Conservation (phyloP, 2,888 invertebrate species). For the Cynaeus angustus region DNA sequence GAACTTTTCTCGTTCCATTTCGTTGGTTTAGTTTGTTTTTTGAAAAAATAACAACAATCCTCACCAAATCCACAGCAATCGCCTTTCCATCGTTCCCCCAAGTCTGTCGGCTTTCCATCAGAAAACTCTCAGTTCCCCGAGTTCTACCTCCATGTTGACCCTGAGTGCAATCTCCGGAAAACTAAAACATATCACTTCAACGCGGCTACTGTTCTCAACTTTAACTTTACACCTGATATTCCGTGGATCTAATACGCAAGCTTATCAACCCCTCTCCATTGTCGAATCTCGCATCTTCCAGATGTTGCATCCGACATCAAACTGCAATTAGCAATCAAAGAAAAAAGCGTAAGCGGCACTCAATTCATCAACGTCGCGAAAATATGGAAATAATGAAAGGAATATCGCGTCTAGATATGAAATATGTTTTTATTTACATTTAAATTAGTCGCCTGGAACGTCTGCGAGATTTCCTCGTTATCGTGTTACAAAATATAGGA, state of each 20-base stretch:
- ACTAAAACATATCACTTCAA: slow-evolving; percentile 36
- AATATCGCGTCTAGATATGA: slow-evolving; percentile 4
- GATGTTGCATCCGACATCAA: slow-evolving; percentile 51
- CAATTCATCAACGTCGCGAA: slow-evolving; percentile 35
- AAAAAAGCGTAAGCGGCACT: slow-evolving; percentile 20
- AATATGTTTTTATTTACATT: background rate
- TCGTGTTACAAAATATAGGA: slow-evolving; percentile 51
- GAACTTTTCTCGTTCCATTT: too few species aligned
- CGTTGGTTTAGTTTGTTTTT: too few species aligned
- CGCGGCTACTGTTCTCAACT: slow-evolving; percentile 55
- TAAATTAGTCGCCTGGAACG: slow-evolving; percentile 1
- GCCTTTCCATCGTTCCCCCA: slow-evolving; percentile 42
- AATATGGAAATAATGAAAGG: slow-evolving; percentile 10
- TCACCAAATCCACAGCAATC: slow-evolving; percentile 55
- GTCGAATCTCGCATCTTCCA: slow-evolving; percentile 50
- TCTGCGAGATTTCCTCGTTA: slow-evolving; percentile 39
- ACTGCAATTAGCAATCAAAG: slow-evolving; percentile 36
- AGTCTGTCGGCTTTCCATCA: slow-evolving; percentile 17
- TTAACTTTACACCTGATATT: slow-evolving; percentile 55
- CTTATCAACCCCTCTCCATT: slow-evolving; percentile 62
- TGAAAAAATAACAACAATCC: slow-evolving; percentile 24
- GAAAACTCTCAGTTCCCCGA: slow-evolving; percentile 16
- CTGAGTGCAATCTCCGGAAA: slow-evolving; percentile 11
- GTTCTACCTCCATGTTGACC: slow-evolving; percentile 18
- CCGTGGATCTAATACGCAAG: slow-evolving; percentile 58